These are phyloP conservation scores for Delphinus delphis DNA, from an alignment of 2,113 vertebrate genomes.

Conservation along the genomic window DNA sequence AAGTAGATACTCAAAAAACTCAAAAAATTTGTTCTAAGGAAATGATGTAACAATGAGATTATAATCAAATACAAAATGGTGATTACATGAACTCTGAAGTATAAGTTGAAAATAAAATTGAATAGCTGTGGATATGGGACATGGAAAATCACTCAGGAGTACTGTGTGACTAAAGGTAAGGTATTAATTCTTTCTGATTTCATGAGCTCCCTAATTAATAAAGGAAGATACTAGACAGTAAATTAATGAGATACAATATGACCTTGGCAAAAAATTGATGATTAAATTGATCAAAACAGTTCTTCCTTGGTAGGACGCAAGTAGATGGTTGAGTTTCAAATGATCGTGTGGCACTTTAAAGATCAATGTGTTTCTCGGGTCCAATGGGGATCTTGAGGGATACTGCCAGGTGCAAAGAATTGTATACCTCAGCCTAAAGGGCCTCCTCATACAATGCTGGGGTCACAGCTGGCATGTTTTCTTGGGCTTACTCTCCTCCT, in stretches of 20 bases:
- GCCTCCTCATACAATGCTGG: background rate
- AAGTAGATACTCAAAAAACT: background rate
- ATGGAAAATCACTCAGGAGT: constrained; percentile 50
- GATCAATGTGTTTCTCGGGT: background rate
- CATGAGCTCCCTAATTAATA: constrained; percentile 63
- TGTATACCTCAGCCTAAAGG: background rate
- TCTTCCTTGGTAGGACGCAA: background rate
- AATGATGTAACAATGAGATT: constrained; percentile 36
- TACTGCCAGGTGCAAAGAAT: background rate
- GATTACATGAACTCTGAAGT: background rate
- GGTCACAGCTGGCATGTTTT: background rate
- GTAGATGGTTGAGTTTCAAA: background rate
- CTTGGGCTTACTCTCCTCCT: background rate
- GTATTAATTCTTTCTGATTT: constrained; percentile 57
- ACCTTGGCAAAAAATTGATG: constrained; percentile 59
- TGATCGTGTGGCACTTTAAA: background rate
- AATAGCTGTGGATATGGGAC: background rate
- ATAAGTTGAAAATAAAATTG: constrained; percentile 31
- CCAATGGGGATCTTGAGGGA: background rate
- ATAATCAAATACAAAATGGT: constrained; percentile 40
- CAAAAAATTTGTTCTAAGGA: background rate
- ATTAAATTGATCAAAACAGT: constrained; percentile 60
- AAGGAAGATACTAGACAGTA: constrained; percentile 47
- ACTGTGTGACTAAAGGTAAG: constrained; percentile 28
- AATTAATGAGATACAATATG: constrained; percentile 65